Evolutionary conservation across 2,797 vertebrate species (phyloP), one percentile per base, ranked within the genome.

Genomic region (Merluccius polli): DNA sequence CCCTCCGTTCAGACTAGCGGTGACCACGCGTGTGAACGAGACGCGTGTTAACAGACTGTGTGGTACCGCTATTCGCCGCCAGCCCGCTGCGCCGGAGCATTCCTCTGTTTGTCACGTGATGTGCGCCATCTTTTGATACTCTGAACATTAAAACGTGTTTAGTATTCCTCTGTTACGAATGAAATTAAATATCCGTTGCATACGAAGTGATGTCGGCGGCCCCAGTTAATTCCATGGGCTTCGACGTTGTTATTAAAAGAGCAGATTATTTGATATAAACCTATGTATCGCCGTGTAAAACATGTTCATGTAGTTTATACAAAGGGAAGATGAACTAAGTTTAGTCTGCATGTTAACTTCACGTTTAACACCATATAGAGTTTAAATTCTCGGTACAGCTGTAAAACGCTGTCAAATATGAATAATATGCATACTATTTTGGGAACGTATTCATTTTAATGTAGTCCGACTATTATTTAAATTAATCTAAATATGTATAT

Each of bases 381-480:
- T 41, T 63, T 10, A 76, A 13, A 33, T 68, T 71, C 29, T 69
- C 69, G 77, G 75, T 81, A 78, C 73, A 78, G 75, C 41, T 30
- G 72, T 48, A 32, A n/a, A 77, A 74, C 67, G 69, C 38, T 75
- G 75, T 73, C 10, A 74, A 77, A 67, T 75, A 36, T 73, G 75
- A 24, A 71, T 70, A 41, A 78, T 75, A 81, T 73, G 79, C 79
- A 78, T 1, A 80, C 59, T 85, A 78, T 86, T 87, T 88, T 78
- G 52, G 82, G 79, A 65, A 77, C 59, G 69, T 75, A 85, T 87
- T 84, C 75, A 72, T 77, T 82, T 78, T 72, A 73, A 81, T 71
- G 71, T 89, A 89, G 87, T 77, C 79, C 76, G 65, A 83, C 80
- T 85, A 88, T 86, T 93, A 92, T 92, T 93, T 92, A 92, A 92